Conservation (phyloP, 2,888 invertebrate species). For the Nemoura dubitans region DNA sequence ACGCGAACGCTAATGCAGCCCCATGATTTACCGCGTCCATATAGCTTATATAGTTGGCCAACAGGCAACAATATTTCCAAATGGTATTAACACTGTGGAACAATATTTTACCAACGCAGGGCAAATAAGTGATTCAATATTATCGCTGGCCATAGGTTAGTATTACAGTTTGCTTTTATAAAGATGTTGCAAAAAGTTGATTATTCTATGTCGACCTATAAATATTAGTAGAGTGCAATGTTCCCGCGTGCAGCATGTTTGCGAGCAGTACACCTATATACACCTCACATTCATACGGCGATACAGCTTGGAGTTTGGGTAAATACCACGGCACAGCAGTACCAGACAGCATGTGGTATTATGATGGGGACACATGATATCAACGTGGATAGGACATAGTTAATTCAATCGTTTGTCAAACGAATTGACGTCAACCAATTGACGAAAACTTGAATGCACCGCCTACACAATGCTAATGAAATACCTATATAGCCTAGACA, state of each 20-base stretch:
- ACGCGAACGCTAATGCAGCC: not conserved
- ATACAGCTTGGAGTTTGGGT: too few relatives aligned
- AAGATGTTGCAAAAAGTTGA: conserved; percentile 2
- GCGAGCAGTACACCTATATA: too few relatives aligned
- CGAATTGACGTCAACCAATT: not conserved
- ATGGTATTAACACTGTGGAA: not conserved
- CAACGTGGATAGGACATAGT: not conserved
- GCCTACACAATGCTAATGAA: not conserved
- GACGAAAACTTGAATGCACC: not conserved
- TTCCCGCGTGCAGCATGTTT: too few relatives aligned
- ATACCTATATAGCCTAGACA: too few relatives aligned
- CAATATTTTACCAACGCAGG: not conserved
- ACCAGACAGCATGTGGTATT: not conserved
- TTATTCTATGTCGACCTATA: not conserved
- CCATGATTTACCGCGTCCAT: not conserved
- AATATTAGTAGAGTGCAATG: not conserved
- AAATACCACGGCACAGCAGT: too few relatives aligned
- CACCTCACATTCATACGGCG: too few relatives aligned
- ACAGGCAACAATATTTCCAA: not conserved
- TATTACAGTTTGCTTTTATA: not conserved
- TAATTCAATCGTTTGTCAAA: not conserved
- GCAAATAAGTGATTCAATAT: conserved; percentile 7
- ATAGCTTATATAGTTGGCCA: not conserved
- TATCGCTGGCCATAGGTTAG: not conserved
- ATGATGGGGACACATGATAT: not conserved